These are phyloP conservation scores for Halictus rubicundus DNA, from an alignment of 1,140 invertebrate species.

Conservation along the genomic window DNA sequence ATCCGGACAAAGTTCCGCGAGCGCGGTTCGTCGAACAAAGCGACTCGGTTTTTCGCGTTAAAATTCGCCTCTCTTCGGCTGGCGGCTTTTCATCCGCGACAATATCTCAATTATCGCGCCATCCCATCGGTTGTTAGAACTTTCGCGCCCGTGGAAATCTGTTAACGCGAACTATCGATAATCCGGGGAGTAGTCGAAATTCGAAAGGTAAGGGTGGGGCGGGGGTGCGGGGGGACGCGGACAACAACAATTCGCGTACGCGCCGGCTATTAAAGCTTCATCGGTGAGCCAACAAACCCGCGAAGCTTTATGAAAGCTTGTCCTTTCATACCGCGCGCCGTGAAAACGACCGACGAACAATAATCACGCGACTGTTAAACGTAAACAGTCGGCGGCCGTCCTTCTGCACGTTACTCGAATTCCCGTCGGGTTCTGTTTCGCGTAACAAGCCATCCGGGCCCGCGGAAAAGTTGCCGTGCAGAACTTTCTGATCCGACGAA, in stretches of 20 bases:
- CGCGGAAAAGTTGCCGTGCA: not conserved
- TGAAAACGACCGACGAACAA: not conserved
- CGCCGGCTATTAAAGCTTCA: conserved; percentile 3
- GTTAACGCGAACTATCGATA: conserved; percentile 2
- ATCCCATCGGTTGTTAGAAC: not conserved
- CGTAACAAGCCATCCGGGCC: not conserved
- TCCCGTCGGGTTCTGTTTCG: not conserved
- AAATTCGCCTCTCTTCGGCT: not conserved
- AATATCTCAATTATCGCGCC: not conserved
- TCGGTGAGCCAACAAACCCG: not conserved
- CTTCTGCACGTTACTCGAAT: not conserved
- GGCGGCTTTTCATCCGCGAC: not conserved
- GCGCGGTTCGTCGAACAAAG: not conserved
- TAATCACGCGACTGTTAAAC: not conserved
- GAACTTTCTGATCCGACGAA: not conserved
- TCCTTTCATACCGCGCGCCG: not conserved
- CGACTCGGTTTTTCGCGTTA: not conserved
- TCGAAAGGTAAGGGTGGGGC: not conserved
- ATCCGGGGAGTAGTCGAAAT: not conserved
- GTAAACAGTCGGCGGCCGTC: not conserved
- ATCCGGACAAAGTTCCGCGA: not conserved
- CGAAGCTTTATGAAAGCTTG: not conserved
- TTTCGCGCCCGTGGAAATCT: not conserved
- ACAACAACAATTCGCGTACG: not conserved
- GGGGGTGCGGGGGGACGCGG: not conserved